Base-by-base conservation (phyloP, 2,888 invertebrate genomes). In the Aleiodes leptofemur region DNA sequence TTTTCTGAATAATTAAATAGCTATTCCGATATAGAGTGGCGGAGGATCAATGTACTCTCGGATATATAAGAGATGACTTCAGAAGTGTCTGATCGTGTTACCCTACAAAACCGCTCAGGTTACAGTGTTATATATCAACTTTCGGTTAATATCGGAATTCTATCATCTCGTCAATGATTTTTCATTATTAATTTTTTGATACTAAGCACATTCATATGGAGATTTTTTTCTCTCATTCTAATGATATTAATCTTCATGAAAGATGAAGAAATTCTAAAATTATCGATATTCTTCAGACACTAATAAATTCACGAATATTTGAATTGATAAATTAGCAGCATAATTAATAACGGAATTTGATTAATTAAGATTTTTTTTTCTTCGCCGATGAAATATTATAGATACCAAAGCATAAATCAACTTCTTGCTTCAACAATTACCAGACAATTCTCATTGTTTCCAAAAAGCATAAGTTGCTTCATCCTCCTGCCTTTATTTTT, bases 61-160 rank as follows among this genome's bases (percentile, higher is more conserved):
- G 43, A 50, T 38, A 69, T 23, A 50, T 50, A 48, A 59, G 38
- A 74, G 73, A 69, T 68, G 69, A 73, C 57, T 57, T 72, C 43
- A 61, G 61, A 43, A 29, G 48, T 61, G 76, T 69, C 79, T 73
- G 82, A 82, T 83, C 83, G 78, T 80, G 78, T 83, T 83, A 82
- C 83, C 61, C 61, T 64, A 77, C 77, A 82, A 78, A 82, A 79
- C 80, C 77, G 78, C 80, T 83, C 83, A 80, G 77, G 80, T 83
- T 83, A 82, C 83, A 74, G 77, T 57, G 71, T 73, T 69, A 80
- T 55, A 64, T 64, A 64, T 64, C 64, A 48, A 64, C 64, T 64
- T 64, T 64, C 64, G 48, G 48, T 16, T 48, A 48, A 43, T 71
- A 59, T 16, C 29, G 8, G 16, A 48, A 57, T 57, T 38, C 38